Conservation (phyloP, 2,797 vertebrate genomes). For the Octomys mimax region DNA sequence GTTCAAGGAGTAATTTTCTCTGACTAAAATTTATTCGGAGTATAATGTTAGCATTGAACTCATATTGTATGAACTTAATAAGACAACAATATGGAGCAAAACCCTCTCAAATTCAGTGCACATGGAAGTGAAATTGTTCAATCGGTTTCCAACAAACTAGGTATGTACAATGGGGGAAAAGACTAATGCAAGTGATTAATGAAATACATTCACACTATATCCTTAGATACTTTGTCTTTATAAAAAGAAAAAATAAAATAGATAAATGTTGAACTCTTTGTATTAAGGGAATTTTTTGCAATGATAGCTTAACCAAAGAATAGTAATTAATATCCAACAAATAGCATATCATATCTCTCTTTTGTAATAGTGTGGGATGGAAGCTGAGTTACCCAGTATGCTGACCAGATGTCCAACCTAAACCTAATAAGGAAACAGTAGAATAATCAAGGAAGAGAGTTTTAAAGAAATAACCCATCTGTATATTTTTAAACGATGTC, state of each 20-base stretch:
- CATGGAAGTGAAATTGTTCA: background rate
- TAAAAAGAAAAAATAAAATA: background rate
- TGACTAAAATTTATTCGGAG: background rate
- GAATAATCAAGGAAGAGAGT: background rate
- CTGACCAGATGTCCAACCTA: background rate
- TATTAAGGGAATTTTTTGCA: background rate
- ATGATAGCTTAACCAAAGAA: background rate
- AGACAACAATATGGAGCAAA: background rate
- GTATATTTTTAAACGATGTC: background rate
- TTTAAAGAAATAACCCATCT: background rate
- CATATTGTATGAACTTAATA: background rate
- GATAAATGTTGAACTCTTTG: background rate
- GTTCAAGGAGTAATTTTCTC: background rate
- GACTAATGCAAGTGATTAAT: background rate
- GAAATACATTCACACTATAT: background rate
- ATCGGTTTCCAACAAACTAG: background rate
- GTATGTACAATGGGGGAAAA: background rate
- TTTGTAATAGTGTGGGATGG: background rate
- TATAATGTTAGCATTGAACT: constrained; percentile 17
- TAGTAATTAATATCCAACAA: constrained; percentile 1
- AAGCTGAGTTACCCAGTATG: background rate
- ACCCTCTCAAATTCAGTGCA: background rate
- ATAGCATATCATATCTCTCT: background rate
- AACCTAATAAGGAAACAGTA: constrained; percentile 5
- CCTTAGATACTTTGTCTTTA: background rate